Percentiles rank a stretch among this genome's conserved stretches.
phyloP scores from a whole-genome alignment of 2,113 vertebrate species.

The Oncorhynchus nerka region DNA sequence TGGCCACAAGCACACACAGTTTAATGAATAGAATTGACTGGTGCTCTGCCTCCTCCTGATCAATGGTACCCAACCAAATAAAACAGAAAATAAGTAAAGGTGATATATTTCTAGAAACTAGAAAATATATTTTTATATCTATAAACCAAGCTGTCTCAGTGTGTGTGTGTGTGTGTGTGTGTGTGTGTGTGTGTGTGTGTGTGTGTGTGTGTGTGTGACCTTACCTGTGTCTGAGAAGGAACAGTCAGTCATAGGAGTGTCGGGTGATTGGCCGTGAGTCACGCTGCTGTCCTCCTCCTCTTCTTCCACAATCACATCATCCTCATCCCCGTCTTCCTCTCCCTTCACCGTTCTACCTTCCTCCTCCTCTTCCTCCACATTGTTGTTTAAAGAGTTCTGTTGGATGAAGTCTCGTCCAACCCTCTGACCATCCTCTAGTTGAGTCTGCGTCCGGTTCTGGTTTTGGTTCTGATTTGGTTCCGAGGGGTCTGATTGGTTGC shows the following conservation, averaged over 20 bases:
- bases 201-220: not conserved
- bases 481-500: conserved; percentile 39
- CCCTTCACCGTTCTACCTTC: conserved; percentile 17
- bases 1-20: not conserved
- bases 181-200: conserved; percentile 1
- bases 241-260: conserved; percentile 66
- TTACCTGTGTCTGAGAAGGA: conserved; percentile 71
- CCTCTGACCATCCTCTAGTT: conserved; percentile 39
- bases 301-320: conserved; percentile 57
- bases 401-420: conserved; percentile 22
- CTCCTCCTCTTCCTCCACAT: conserved; percentile 24
- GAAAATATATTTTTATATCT: no score
- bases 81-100: not conserved
- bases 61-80: not conserved
- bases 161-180: not conserved
- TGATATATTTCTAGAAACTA: not conserved
- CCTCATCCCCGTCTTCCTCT: conserved; percentile 54
- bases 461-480: conserved; percentile 28
- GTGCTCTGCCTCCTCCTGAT: not conserved
- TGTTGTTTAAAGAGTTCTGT: conserved; percentile 46
- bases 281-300: conserved; percentile 54
- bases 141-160: not conserved
- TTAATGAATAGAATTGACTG: not conserved
- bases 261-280: conserved; percentile 62
- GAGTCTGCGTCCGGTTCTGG: conserved; percentile 46